phyloP scores from a whole-genome alignment of 2,797 vertebrate genomes.

The Balearica regulorum region DNA sequence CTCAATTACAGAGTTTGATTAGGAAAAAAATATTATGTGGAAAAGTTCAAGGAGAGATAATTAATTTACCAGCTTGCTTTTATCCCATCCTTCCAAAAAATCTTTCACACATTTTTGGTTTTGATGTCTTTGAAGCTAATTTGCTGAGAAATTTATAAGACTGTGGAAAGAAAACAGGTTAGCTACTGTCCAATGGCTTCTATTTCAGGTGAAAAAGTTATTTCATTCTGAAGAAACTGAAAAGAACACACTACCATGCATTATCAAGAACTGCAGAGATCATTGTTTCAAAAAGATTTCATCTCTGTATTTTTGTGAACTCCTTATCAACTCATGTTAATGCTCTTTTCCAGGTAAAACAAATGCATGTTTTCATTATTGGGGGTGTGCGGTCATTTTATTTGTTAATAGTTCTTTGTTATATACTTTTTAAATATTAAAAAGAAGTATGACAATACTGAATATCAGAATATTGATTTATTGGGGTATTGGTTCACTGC shows the following conservation, averaged over 20 bases:
- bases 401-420: background rate
- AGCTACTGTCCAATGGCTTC: constrained; percentile 26
- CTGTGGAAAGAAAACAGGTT: constrained; percentile 1
- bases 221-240: background rate
- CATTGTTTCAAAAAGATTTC: background rate
- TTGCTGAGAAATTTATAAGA: background rate
- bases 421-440: background rate
- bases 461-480: background rate
- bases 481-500: background rate
- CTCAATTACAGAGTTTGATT: background rate
- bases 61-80: constrained; percentile 44
- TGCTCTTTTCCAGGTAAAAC: background rate
- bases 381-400: accelerated
- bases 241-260: background rate
- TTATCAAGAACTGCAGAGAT: background rate
- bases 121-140: constrained; percentile 22
- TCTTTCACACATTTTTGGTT: constrained; percentile 14
- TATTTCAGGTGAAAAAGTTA: constrained; percentile 7
- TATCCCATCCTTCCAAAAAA: background rate
- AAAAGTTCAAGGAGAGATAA: constrained; percentile 46
- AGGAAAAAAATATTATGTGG: background rate
- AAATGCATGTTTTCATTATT: background rate
- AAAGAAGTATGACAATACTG: background rate
- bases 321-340: background rate
- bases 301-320: background rate